phyloP scores from a whole-genome alignment of 2,797 vertebrate genomes.

The Momotus momota region DNA sequence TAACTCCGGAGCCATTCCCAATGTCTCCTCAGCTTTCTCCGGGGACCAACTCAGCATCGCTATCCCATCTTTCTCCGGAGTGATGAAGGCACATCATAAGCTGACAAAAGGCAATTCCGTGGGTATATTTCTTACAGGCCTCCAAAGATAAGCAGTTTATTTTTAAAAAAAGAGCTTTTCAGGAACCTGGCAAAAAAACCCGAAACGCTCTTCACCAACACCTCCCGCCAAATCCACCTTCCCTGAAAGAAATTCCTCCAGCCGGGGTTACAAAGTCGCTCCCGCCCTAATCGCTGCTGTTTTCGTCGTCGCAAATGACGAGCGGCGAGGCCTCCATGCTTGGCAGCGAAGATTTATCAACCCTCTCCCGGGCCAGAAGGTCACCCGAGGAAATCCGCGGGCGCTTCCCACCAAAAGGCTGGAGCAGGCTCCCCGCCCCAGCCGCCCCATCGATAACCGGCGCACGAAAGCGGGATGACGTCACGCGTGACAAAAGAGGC shows the following conservation, averaged over 20 bases:
- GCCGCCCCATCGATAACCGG: not conserved
- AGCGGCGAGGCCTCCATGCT: not conserved
- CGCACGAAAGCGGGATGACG: not conserved
- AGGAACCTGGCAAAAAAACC: not conserved
- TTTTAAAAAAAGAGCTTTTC: constrained; percentile 32
- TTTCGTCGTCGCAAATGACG: constrained; percentile 13
- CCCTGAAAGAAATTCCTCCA: not conserved
- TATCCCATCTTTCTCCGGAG: constrained; percentile 47
- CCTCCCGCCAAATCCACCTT: not conserved
- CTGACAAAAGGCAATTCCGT: constrained; percentile 54
- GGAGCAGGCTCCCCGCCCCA: not conserved
- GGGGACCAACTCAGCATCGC: constrained; percentile 46
- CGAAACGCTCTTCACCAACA: not conserved
- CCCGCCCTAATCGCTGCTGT: constrained; percentile 18
- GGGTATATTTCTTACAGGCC: constrained; percentile 48
- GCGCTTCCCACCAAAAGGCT: not conserved
- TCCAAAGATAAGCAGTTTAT: constrained; percentile 64
- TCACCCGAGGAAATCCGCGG: not conserved
- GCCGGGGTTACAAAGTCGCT: not conserved
- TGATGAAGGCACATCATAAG: constrained; percentile 56
- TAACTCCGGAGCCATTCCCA: constrained; percentile 4
- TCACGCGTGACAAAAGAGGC: accelerated
- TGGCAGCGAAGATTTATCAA: constrained; percentile 27
- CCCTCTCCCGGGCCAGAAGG: not conserved
- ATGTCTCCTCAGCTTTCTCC: constrained; percentile 27